Evolutionary conservation across 2,797 vertebrate species (phyloP).

Genomic region (Onychomys arenicola): DNA sequence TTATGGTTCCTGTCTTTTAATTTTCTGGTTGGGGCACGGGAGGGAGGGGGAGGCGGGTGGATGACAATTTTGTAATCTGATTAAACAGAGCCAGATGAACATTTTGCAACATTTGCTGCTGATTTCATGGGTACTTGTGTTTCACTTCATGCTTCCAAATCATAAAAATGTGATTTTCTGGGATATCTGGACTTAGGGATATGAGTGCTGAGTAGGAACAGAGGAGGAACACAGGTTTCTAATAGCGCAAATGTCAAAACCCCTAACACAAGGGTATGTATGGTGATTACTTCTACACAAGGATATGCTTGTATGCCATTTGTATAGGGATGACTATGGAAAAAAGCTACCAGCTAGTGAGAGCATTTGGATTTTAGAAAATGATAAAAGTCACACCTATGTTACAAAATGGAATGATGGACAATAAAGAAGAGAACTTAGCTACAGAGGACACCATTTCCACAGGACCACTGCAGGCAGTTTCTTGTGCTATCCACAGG

Average conservation of each 20-base stretch:
- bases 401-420: not conserved
- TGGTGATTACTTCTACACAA: not conserved
- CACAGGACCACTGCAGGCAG: not conserved
- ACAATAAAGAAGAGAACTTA: not conserved
- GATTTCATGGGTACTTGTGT: not conserved
- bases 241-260: not conserved
- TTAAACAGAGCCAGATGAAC: not conserved
- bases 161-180: not conserved
- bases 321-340: not conserved
- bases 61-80: not conserved
- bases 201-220: not conserved
- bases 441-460: fast-evolving
- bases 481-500: not conserved
- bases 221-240: not conserved
- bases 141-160: not conserved
- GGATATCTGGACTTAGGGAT: conserved; percentile 10
- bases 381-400: not conserved
- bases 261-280: not conserved
- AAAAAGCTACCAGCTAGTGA: not conserved
- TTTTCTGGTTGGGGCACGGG: not conserved
- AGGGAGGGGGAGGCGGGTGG: not conserved
- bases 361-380: not conserved
- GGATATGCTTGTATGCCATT: not conserved
- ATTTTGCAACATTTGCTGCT: not conserved
- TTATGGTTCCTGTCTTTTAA: not conserved